A percentile compares a stretch with the other conserved stretches of the same genome.
Conservation (phyloP, 2,888 invertebrate species). For the Polyploca ridens region DNA sequence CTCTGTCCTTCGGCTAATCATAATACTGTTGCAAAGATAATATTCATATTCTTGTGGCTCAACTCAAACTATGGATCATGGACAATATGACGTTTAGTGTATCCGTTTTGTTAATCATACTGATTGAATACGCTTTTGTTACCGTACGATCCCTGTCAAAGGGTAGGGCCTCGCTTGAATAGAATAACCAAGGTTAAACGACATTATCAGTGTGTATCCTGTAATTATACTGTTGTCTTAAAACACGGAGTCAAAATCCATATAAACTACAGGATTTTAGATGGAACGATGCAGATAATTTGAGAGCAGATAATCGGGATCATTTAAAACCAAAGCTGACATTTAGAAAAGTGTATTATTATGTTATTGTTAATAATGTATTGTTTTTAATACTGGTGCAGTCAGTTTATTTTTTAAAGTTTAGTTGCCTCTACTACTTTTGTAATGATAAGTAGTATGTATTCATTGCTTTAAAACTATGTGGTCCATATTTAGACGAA, state of each 20-base stretch:
- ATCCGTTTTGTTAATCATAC: constrained; percentile 15
- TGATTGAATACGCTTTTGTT: constrained; percentile 37
- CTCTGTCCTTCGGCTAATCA: neutral
- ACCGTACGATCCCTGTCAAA: constrained; percentile 32
- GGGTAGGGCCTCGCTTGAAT: constrained; percentile 35
- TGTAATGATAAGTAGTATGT: too few species aligned
- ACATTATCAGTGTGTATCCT: constrained; percentile 9
- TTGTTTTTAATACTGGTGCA: too few species aligned
- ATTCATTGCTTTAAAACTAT: too few species aligned
- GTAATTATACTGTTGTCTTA: neutral
- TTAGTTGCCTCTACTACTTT: too few species aligned
- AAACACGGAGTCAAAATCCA: neutral
- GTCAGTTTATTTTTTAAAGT: too few species aligned
- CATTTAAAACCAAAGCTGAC: too few species aligned
- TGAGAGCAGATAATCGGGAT: too few species aligned
- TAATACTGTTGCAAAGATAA: neutral
- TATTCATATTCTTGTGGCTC: neutral
- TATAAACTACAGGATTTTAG: too few species aligned
- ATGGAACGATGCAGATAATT: too few species aligned
- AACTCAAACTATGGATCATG: neutral
- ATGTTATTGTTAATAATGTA: too few species aligned
- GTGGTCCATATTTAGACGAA: too few species aligned
- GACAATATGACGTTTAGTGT: constrained; percentile 18
- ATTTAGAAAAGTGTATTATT: too few species aligned
- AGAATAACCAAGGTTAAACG: constrained; percentile 36